These are phyloP conservation scores for Plutomurus gul DNA, from an alignment of 1,140 invertebrate genomes.

Conservation along the genomic window DNA sequence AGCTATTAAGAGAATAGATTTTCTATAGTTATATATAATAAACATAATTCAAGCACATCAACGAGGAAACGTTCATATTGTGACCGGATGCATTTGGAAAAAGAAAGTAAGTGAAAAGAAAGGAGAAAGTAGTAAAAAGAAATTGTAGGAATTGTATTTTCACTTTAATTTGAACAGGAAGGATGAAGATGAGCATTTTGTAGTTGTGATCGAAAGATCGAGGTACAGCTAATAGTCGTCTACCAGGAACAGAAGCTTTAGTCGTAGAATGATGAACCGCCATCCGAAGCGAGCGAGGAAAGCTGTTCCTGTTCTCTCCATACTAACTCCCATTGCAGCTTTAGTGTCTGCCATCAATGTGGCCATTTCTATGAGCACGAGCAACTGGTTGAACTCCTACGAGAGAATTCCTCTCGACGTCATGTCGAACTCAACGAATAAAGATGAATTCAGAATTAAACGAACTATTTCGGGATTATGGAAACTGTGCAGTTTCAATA, in stretches of 20 bases:
- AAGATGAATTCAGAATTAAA: conserved; percentile 67
- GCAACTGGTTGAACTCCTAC: conserved; percentile 72
- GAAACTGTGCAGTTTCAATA: conserved; percentile 63
- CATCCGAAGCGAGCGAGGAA: conserved; percentile 35
- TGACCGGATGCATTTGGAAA: too few species aligned
- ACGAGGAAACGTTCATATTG: too few species aligned
- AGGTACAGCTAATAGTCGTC: too few species aligned
- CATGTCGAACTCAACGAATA: conserved; percentile 67
- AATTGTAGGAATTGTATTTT: too few species aligned
- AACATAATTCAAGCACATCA: too few species aligned
- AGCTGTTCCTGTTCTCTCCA: conserved; percentile 2
- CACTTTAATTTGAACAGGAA: too few species aligned
- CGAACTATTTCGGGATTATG: conserved; percentile 71
- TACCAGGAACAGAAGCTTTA: neutral
- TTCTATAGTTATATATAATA: too few species aligned
- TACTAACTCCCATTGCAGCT: conserved; percentile 68
- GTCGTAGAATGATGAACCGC: neutral
- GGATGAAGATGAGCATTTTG: too few species aligned
- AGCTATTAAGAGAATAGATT: too few species aligned
- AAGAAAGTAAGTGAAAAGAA: too few species aligned
- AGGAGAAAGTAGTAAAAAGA: too few species aligned
- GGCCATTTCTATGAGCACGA: conserved; percentile 68
- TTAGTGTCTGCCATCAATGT: conserved; percentile 68
- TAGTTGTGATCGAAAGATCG: too few species aligned
- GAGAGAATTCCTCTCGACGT: conserved; percentile 65